Percentiles rank a stretch among this genome's conserved stretches.
Evolutionary conservation across 2,888 invertebrate genomes (phyloP).

Genomic region (Xestia rhomboidea): DNA sequence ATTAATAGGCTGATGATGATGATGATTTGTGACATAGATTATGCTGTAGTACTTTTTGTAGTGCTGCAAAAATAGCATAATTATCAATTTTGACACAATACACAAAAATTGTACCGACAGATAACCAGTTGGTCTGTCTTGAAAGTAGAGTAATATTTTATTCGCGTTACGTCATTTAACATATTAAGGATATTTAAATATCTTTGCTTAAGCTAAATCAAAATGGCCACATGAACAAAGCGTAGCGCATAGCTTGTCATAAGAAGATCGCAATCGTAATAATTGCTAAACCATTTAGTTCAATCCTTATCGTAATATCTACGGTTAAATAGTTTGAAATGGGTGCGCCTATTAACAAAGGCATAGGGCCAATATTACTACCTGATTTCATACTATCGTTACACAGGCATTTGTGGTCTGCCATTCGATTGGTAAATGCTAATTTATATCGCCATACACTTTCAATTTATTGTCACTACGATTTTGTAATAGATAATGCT

Average conservation of each 20-base stretch:
- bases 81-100: background rate
- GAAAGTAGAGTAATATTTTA: background rate
- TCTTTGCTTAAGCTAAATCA: background rate
- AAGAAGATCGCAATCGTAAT: background rate
- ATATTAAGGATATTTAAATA: background rate
- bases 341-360: conserved; percentile 31
- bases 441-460: conserved; percentile 17
- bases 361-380: background rate
- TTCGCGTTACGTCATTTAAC: background rate
- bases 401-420: conserved; percentile 32
- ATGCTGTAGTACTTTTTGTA: no score
- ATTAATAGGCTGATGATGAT: no score
- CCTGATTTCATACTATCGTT: conserved; percentile 20
- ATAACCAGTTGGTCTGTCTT: background rate
- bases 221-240: background rate
- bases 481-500: conserved; percentile 15
- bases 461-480: conserved; percentile 28
- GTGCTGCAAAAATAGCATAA: no score
- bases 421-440: conserved; percentile 35
- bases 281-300: conserved; percentile 7
- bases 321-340: conserved; percentile 17
- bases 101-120: background rate
- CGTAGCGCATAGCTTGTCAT: background rate
- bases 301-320: conserved; percentile 19
- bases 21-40: no score